A percentile compares a stretch with the other conserved stretches of the same genome.
phyloP scores from a whole-genome alignment of 2,797 vertebrate species.

The Benthosema pterotum region DNA sequence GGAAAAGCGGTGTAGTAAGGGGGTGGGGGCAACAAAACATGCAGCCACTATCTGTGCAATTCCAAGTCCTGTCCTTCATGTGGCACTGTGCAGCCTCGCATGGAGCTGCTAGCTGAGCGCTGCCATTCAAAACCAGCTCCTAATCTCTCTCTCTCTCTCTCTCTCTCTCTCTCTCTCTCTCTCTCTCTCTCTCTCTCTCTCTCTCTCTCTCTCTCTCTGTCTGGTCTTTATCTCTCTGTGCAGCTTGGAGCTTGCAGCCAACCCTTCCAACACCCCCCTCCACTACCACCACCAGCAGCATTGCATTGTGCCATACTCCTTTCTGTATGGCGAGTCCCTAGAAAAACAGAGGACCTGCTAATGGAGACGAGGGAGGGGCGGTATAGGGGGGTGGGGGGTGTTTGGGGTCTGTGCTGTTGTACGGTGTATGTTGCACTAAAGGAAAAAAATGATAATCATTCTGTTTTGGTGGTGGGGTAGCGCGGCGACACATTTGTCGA shows the following conservation, averaged over 20 bases:
- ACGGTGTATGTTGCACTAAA: constrained; percentile 23
- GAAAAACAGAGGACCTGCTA: constrained; percentile 73
- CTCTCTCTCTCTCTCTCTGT: constrained; percentile 48
- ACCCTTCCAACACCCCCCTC: constrained; percentile 32
- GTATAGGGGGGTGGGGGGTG: constrained; percentile 18
- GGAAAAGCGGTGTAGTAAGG: neutral
- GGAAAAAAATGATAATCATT: neutral
- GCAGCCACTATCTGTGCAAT: constrained; percentile 65
- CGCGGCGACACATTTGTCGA: constrained; percentile 31
- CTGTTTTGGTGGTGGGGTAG: constrained; percentile 19
- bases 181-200: constrained; percentile 17
- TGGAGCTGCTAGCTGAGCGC: constrained; percentile 60
- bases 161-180: constrained; percentile 36
- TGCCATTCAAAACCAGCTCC: constrained; percentile 71
- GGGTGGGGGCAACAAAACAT: neutral
- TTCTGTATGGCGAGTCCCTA: constrained; percentile 68
- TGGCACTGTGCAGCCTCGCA: constrained; percentile 78
- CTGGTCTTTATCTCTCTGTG: constrained; percentile 81
- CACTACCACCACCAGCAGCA: constrained; percentile 6
- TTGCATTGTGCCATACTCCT: constrained; percentile 38
- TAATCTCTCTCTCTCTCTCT: constrained; percentile 54
- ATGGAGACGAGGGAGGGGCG: constrained; percentile 68
- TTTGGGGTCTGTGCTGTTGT: constrained; percentile 39
- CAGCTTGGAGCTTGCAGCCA: constrained; percentile 79
- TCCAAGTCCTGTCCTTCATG: constrained; percentile 70